Evolutionary conservation across 2,797 vertebrate genomes (phyloP).

Genomic region (Sylvia borin): DNA sequence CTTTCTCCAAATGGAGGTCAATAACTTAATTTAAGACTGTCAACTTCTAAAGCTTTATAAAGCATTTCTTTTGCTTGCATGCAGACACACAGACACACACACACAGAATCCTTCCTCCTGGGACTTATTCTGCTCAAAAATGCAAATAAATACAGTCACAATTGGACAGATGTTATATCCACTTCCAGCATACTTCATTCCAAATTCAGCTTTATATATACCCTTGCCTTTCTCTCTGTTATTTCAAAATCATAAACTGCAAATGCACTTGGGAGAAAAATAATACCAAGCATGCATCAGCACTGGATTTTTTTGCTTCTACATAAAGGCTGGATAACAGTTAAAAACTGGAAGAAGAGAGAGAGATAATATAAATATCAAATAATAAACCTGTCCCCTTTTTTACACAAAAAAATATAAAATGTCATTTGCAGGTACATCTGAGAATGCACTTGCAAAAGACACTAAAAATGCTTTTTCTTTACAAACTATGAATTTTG

Average conservation of each 20-base stretch:
- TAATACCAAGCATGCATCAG: not conserved
- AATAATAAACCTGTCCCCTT: not conserved
- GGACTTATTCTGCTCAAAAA: slow-evolving; percentile 10
- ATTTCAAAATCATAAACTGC: slow-evolving; percentile 33
- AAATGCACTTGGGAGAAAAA: slow-evolving; percentile 19
- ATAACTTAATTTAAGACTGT: slow-evolving; percentile 5
- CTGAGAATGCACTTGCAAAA: not conserved
- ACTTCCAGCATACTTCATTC: slow-evolving; percentile 25
- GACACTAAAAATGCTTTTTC: not conserved
- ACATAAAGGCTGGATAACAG: not conserved
- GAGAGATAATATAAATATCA: not conserved
- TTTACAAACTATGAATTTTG: not conserved
- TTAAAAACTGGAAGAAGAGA: not conserved
- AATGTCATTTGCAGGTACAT: not conserved
- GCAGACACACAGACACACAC: not conserved
- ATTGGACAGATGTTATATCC: slow-evolving; percentile 26
- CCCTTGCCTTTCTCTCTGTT: not conserved
- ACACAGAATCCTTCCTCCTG: not conserved
- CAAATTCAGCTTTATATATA: slow-evolving; percentile 13
- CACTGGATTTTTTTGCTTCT: not conserved
- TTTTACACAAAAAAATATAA: not conserved
- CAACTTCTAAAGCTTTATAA: not conserved
- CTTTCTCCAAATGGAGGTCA: slow-evolving; percentile 9
- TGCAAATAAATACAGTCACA: slow-evolving; percentile 33
- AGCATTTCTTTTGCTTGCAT: not conserved